Evolutionary conservation across 1,140 invertebrate genomes (phyloP).

Genomic region (Rhopalosiphum padi): DNA sequence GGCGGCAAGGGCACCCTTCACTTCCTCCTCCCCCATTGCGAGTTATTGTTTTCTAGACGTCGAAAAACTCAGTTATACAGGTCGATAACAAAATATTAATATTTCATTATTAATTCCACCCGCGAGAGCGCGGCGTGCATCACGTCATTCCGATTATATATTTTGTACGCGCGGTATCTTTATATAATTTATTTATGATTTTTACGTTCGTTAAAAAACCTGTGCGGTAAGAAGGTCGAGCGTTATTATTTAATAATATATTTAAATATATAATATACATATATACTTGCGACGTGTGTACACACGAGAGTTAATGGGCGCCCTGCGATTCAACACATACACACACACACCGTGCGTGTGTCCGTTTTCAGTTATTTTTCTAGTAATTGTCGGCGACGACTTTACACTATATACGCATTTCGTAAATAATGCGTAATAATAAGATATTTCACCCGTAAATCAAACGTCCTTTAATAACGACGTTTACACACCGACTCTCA

Average conservation of each 20-base stretch:
- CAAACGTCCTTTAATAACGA: constrained; percentile 25
- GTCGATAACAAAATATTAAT: constrained; percentile 22
- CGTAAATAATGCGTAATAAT: background rate
- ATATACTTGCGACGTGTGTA: background rate
- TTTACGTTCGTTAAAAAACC: constrained; percentile 14
- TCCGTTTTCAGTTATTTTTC: background rate
- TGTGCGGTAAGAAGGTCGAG: background rate
- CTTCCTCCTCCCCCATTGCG: background rate
- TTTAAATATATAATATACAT: background rate
- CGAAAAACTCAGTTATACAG: background rate
- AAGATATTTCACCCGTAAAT: constrained; percentile 6
- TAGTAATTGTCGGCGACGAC: background rate
- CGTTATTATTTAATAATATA: background rate
- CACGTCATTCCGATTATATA: constrained; percentile 1
- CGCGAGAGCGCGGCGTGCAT: background rate
- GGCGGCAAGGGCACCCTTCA: background rate
- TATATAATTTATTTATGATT: constrained; percentile 33
- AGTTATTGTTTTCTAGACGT: background rate
- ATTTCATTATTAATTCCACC: background rate
- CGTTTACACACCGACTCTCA: background rate
- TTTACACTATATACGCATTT: background rate
- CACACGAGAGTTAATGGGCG: background rate
- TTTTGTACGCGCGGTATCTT: background rate
- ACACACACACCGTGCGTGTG: background rate
- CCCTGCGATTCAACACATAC: background rate